Conservation (phyloP, 2,113 vertebrate species). For the Gyps fulvus region DNA sequence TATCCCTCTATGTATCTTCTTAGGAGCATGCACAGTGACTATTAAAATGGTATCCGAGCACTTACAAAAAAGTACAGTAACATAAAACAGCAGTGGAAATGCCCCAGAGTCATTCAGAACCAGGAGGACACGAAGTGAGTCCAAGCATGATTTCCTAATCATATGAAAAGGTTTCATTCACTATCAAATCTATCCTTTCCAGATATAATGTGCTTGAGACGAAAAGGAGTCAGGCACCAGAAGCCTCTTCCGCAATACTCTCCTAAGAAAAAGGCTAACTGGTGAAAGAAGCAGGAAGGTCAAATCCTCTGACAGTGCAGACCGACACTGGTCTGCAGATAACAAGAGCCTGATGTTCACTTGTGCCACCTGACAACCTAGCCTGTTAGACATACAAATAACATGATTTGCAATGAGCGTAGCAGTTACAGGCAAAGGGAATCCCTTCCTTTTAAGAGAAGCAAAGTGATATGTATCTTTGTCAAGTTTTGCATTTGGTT, state of each 20-base stretch:
- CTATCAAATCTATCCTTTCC: not conserved
- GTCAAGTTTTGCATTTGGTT: not conserved
- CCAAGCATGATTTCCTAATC: not conserved
- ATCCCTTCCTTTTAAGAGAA: not conserved
- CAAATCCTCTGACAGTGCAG: not conserved
- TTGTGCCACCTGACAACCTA: accelerated
- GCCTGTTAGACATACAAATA: not conserved
- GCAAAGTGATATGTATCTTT: not conserved
- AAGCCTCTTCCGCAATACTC: accelerated
- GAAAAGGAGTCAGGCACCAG: not conserved
- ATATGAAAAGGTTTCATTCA: not conserved
- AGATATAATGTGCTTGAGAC: not conserved
- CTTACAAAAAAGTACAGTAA: not conserved
- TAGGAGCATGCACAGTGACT: not conserved
- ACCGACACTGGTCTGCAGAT: not conserved
- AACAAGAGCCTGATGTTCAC: not conserved
- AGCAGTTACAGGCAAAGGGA: not conserved
- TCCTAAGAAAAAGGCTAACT: not conserved
- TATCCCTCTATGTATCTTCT: not conserved
- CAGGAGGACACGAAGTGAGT: not conserved
- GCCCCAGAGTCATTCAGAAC: not conserved
- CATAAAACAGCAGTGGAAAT: not conserved
- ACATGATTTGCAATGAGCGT: not conserved
- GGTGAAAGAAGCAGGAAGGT: not conserved
- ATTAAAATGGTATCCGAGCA: not conserved